Evolutionary conservation across 1,140 invertebrate genomes (phyloP).

Genomic region (Papilio glaucus): DNA sequence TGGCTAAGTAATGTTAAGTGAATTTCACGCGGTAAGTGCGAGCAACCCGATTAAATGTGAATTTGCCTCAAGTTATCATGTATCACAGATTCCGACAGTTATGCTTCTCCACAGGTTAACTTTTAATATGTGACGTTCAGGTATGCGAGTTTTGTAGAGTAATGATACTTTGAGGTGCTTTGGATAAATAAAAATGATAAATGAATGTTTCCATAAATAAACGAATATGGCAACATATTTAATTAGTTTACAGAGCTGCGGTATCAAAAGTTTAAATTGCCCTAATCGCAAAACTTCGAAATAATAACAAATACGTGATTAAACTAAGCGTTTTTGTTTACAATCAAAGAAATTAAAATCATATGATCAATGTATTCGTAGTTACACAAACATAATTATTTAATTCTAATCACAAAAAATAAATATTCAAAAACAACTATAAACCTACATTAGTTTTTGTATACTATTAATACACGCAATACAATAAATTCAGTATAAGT

Average conservation of each 20-base stretch:
- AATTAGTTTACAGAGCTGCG: background rate
- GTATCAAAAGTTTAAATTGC: too few relatives aligned
- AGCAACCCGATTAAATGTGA: constrained; percentile 71
- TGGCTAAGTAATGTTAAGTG: constrained; percentile 76
- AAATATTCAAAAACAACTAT: constrained; percentile 16
- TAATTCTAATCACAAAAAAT: constrained; percentile 1
- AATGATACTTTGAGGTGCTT: constrained; percentile 45
- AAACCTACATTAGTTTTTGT: constrained; percentile 20
- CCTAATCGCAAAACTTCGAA: background rate
- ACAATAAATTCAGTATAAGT: constrained; percentile 38
- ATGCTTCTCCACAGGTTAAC: constrained; percentile 63
- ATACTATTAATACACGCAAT: constrained; percentile 4
- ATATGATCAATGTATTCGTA: background rate
- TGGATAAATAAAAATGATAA: background rate
- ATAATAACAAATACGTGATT: too few relatives aligned
- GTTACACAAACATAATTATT: constrained; percentile 14
- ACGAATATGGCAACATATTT: background rate
- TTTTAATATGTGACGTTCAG: constrained; percentile 77
- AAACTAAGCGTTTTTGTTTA: too few relatives aligned
- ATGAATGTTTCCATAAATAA: too few relatives aligned
- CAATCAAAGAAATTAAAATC: background rate
- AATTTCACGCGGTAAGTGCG: constrained; percentile 59
- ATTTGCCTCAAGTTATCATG: constrained; percentile 77
- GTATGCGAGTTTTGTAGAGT: constrained; percentile 62
- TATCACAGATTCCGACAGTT: constrained; percentile 67